phyloP scores from a whole-genome alignment of 2,888 invertebrate species.

The Trachelus tabidus region DNA sequence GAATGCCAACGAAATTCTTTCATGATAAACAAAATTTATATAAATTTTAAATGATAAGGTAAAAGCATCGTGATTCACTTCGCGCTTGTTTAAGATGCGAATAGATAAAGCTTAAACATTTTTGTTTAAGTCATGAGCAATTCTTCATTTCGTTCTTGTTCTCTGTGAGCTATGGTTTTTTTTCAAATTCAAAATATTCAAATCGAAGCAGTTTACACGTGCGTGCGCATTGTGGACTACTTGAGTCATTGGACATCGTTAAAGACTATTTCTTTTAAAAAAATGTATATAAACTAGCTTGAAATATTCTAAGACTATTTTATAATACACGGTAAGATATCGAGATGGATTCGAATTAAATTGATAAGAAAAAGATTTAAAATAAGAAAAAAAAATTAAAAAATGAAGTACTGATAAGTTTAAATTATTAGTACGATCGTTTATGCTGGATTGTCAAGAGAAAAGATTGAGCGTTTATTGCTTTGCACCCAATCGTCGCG shows the following conservation, averaged over 20 bases:
- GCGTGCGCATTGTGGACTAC: not conserved
- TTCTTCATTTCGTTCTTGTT: not conserved
- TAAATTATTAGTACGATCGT: too few species aligned
- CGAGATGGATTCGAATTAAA: not conserved
- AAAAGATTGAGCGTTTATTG: too few species aligned
- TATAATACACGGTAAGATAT: not conserved
- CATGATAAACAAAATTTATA: not conserved
- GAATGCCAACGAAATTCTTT: not conserved
- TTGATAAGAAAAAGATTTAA: not conserved
- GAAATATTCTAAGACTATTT: not conserved
- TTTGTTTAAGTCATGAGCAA: not conserved
- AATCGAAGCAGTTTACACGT: not conserved
- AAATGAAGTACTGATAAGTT: too few species aligned
- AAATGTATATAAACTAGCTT: not conserved
- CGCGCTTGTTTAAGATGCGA: not conserved
- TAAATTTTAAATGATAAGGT: not conserved
- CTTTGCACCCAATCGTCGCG: too few species aligned
- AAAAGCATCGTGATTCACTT: not conserved
- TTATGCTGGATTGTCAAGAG: too few species aligned
- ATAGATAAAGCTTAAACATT: conserved; percentile 29
- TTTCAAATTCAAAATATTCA: not conserved
- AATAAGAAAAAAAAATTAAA: not conserved
- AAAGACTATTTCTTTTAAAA: not conserved
- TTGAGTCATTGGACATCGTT: not conserved
- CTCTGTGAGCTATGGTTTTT: not conserved